phyloP scores from a whole-genome alignment of 2,888 invertebrate species.

The Prosapia bicincta region DNA sequence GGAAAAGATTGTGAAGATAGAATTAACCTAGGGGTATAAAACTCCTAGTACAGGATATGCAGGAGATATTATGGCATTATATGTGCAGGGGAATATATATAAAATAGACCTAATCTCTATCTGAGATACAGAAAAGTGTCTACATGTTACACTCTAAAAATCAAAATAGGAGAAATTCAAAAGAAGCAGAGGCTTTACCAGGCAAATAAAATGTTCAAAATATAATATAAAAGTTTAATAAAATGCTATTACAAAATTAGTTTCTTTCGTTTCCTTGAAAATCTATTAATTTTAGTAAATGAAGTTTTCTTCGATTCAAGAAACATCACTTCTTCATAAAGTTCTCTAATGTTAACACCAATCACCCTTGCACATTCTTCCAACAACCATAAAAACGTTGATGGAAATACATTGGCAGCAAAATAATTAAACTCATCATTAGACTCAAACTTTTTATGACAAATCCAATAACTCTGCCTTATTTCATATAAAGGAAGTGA shows the following conservation, averaged over 20 bases:
- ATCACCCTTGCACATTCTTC: constrained; percentile 44
- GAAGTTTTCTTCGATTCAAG: constrained; percentile 18
- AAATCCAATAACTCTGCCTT: constrained; percentile 13
- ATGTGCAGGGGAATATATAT: too few relatives aligned
- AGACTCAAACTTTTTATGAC: constrained; percentile 13
- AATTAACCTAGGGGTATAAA: too few relatives aligned
- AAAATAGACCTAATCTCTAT: too few relatives aligned
- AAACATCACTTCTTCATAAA: constrained; percentile 45
- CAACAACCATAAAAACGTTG: constrained; percentile 46
- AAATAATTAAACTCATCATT: constrained; percentile 19
- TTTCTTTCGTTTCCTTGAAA: not conserved
- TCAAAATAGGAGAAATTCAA: too few relatives aligned
- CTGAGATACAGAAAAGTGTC: too few relatives aligned
- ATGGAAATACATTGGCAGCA: constrained; percentile 40
- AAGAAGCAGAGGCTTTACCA: too few relatives aligned
- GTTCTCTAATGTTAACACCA: constrained; percentile 43
- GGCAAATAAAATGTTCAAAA: too few relatives aligned
- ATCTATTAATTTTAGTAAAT: not conserved
- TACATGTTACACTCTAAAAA: too few relatives aligned
- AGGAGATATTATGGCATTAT: too few relatives aligned
- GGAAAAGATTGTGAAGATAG: too few relatives aligned
- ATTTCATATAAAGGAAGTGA: not conserved
- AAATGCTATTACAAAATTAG: not conserved
- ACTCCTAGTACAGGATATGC: too few relatives aligned
- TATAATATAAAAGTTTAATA: not conserved